Conservation (phyloP, 2,113 vertebrate species). For the Melanotaenia duboulayi region DNA sequence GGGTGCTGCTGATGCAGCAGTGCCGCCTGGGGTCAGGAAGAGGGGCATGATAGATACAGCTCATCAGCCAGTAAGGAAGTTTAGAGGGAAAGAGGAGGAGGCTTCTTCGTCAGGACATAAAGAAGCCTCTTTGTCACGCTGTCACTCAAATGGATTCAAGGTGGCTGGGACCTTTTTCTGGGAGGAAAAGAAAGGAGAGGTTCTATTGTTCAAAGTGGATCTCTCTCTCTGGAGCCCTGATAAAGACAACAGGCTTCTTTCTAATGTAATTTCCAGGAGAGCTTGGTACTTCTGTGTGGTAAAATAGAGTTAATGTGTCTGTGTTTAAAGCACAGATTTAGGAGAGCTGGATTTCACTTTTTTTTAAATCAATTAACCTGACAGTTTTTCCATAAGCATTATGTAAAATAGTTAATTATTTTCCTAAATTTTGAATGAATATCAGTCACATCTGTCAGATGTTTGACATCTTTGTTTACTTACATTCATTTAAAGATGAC, state of each 20-base stretch:
- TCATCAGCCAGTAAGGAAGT: slow-evolving; percentile 91
- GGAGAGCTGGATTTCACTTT: background rate
- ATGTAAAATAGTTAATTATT: background rate
- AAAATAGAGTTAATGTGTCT: slow-evolving; percentile 64
- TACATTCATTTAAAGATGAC: too few relatives aligned
- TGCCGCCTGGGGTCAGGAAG: slow-evolving; percentile 90
- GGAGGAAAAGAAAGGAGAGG: slow-evolving; percentile 72
- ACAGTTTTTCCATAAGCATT: background rate
- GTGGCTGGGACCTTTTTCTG: slow-evolving; percentile 65
- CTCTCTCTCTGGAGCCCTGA: slow-evolving; percentile 61
- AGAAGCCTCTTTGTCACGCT: slow-evolving; percentile 89
- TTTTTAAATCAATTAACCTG: background rate
- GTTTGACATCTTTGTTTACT: too few relatives aligned
- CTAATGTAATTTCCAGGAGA: slow-evolving; percentile 59
- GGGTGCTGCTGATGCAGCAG: slow-evolving; percentile 85
- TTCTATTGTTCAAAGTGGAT: slow-evolving; percentile 66
- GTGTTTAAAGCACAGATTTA: background rate
- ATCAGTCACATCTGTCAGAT: too few relatives aligned
- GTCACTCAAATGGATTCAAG: slow-evolving; percentile 85
- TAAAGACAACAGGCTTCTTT: slow-evolving; percentile 72
- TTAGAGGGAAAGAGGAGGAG: slow-evolving; percentile 76
- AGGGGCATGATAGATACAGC: slow-evolving; percentile 91
- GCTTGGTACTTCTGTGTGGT: slow-evolving; percentile 35
- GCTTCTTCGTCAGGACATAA: slow-evolving; percentile 84
- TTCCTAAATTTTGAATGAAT: background rate